Evolutionary conservation across 2,888 invertebrate species (phyloP).

Genomic region (Trissolcus japonicus): DNA sequence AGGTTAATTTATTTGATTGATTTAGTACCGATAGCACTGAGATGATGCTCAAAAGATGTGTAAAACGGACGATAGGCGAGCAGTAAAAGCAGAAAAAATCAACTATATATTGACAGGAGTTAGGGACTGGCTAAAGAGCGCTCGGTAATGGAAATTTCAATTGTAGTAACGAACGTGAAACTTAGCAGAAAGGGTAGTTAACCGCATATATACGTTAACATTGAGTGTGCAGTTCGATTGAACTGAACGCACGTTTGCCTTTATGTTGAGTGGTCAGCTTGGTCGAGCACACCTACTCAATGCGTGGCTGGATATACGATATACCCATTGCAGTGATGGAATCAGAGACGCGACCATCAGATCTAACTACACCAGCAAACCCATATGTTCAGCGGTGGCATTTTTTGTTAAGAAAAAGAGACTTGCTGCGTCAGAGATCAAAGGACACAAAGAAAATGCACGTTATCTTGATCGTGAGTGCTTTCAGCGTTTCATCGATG

Average conservation of each 20-base stretch:
- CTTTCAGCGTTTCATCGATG: too few species aligned
- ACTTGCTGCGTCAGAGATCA: constrained; percentile 24
- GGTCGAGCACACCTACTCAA: constrained; percentile 58
- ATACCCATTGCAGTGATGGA: constrained; percentile 47
- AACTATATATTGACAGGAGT: constrained; percentile 41
- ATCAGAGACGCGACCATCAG: constrained; percentile 51
- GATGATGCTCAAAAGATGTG: constrained; percentile 39
- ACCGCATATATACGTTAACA: constrained; percentile 47
- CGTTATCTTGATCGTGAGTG: constrained; percentile 2
- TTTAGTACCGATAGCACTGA: neutral
- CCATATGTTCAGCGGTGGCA: constrained; percentile 29
- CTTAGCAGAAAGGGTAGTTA: constrained; percentile 60
- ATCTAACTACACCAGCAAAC: constrained; percentile 22
- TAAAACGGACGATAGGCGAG: constrained; percentile 23
- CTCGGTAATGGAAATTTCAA: constrained; percentile 57
- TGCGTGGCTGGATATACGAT: constrained; percentile 56
- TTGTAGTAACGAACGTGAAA: constrained; percentile 59
- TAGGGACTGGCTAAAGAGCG: constrained; percentile 35
- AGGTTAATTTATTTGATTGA: too few species aligned
- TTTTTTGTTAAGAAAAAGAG: constrained; percentile 51
- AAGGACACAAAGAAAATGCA: constrained; percentile 36
- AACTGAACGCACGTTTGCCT: constrained; percentile 61
- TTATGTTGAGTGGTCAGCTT: constrained; percentile 62
- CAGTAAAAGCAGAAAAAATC: constrained; percentile 18
- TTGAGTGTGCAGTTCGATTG: constrained; percentile 59